Conservation (phyloP, 2,888 invertebrate species). For the Lasioglossum marginatum region DNA sequence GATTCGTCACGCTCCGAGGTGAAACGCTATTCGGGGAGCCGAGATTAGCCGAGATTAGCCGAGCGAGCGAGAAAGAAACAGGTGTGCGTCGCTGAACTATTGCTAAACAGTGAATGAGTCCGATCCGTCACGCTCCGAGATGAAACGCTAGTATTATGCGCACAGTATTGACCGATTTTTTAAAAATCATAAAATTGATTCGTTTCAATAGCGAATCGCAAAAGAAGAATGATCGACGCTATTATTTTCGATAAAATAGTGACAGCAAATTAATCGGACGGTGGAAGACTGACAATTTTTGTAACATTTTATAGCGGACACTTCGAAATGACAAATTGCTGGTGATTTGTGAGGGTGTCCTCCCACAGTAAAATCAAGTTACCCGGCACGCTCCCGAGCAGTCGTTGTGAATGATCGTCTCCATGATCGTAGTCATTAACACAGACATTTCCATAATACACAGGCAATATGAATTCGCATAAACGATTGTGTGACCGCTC, state of each 20-base stretch:
- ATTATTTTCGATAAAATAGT: too few relatives aligned
- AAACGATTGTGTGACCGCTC: constrained; percentile 8
- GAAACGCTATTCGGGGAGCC: too few relatives aligned
- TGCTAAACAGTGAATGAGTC: too few relatives aligned
- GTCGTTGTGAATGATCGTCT: constrained; percentile 6
- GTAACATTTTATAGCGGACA: not conserved
- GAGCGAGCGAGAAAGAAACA: too few relatives aligned
- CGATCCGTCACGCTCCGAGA: too few relatives aligned
- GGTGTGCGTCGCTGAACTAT: too few relatives aligned
- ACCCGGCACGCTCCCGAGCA: not conserved
- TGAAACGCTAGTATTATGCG: too few relatives aligned
- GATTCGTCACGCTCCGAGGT: too few relatives aligned
- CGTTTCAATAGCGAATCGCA: not conserved
- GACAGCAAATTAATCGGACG: not conserved
- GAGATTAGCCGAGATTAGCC: too few relatives aligned
- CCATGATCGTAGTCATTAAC: not conserved
- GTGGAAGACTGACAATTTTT: not conserved
- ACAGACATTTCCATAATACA: not conserved
- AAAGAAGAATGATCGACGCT: not conserved
- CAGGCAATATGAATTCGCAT: constrained; percentile 26
- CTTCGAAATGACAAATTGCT: not conserved
- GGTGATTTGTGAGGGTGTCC: not conserved
- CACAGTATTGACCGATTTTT: too few relatives aligned
- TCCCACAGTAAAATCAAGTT: not conserved
- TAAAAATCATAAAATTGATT: not conserved